Conservation (phyloP, 2,113 vertebrate species). For the Gadus macrocephalus region DNA sequence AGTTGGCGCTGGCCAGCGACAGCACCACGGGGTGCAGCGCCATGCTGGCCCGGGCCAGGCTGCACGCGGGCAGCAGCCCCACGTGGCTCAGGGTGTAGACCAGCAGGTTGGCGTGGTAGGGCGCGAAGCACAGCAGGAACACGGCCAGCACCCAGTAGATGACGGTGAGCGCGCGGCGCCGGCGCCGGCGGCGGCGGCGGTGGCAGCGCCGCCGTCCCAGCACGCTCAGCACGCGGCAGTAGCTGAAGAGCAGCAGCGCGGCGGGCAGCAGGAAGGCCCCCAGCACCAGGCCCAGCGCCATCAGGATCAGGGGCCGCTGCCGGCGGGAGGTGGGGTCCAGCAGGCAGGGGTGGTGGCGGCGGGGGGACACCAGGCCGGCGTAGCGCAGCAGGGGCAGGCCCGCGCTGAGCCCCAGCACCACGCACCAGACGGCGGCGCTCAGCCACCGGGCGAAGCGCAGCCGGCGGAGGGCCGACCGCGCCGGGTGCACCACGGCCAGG, state of each 20-base stretch:
- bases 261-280: conserved; percentile 63
- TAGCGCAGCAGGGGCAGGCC: conserved; percentile 55
- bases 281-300: conserved; percentile 53
- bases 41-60: conserved; percentile 51
- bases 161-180: conserved; percentile 53
- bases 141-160: conserved; percentile 68
- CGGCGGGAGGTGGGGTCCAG: conserved; percentile 52
- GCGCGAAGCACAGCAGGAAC: conserved; percentile 69
- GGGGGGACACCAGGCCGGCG: conserved; percentile 15
- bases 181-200: conserved; percentile 32
- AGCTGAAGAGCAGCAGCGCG: conserved; percentile 64
- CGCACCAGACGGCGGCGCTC: conserved; percentile 61
- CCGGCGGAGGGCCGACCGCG: conserved; percentile 27
- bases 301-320: conserved; percentile 56
- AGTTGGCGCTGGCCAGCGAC: conserved; percentile 66
- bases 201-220: conserved; percentile 44
- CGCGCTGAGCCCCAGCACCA: conserved; percentile 64
- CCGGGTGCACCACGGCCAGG: conserved; percentile 65
- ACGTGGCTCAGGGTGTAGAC: conserved; percentile 67
- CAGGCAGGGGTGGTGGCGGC: conserved; percentile 46
- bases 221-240: conserved; percentile 59
- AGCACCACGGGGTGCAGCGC: conserved; percentile 65
- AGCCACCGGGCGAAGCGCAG: conserved; percentile 47
- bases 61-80: conserved; percentile 57
- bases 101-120: conserved; percentile 70